Evolutionary conservation across 2,888 invertebrate genomes (phyloP), one percentile per base, ranked within the genome.

Genomic region (Andrena dorsata): DNA sequence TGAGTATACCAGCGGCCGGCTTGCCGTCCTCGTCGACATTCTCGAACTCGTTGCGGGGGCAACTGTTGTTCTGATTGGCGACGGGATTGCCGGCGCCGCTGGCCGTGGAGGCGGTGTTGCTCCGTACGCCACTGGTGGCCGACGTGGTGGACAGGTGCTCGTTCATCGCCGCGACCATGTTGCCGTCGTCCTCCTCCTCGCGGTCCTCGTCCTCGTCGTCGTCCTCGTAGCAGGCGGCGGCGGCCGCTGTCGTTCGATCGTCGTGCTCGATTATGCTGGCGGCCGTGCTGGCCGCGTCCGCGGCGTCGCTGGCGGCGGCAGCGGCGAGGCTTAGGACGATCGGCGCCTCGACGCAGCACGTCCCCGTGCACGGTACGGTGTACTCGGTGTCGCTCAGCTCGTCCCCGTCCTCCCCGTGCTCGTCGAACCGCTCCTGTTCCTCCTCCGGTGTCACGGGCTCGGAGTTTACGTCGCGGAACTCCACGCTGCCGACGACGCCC

Each of bases 1-100:
- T 95, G 89, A 96, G 93, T 90, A 95, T 94, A 74, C 95, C 95
- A 58, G 89, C 88, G 72, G 88, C 87, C 13, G 95, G 80, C 66
- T 86, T 64, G 76, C 83, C 71, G 16, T 86, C 81, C 58, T 83
- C 81, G 47, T 84, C 78, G 28, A 79, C 83, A 51, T 64, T 76
- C 58, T 86, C 75, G 64, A 81, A 80, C 61, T 88, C 81, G 83
- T 71, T 71, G 58, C 79, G 76, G 16, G 85, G 56, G 35, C 86
- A 84, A 74, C 70, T 88, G 35, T 82, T 87, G 30, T 69, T 78
- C 41, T 77, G 76, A 30, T 80, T 83, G 32, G 68, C 70, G 58
- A 77, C 47, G 26, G 74, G 58, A 66, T 82, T 66, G 63, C 80
- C 56, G 32, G 82, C 76, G 75, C 81, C 82, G 35, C 74, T 87